These are phyloP conservation scores for Copidosoma floridanum DNA, from an alignment of 1,140 invertebrate species.

Conservation along the genomic window DNA sequence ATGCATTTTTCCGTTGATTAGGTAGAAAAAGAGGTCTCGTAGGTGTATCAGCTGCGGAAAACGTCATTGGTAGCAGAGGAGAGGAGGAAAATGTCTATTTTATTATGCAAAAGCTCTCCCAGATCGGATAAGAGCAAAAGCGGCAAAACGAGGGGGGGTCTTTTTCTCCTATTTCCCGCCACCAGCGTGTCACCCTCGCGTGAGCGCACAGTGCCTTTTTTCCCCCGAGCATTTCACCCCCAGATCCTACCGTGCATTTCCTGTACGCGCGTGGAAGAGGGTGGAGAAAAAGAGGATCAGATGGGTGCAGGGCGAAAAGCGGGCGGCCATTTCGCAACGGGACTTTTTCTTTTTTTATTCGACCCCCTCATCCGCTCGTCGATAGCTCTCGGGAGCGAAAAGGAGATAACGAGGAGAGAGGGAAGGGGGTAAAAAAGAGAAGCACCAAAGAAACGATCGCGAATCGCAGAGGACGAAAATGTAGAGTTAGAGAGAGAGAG, in stretches of 20 bases:
- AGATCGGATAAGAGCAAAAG: too few species aligned
- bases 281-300: slow-evolving; percentile 7
- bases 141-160: too few species aligned
- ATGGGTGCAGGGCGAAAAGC: slow-evolving; percentile 50
- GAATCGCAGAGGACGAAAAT: not conserved
- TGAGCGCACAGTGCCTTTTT: not conserved
- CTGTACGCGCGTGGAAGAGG: too few species aligned
- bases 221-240: not conserved
- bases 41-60: too few species aligned
- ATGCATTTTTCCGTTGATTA: too few species aligned
- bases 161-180: not conserved
- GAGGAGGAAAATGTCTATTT: slow-evolving; percentile 47
- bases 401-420: slow-evolving; percentile 1
- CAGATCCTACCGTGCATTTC: too few species aligned
- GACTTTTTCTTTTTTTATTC: slow-evolving; percentile 53
- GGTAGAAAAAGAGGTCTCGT: too few species aligned
- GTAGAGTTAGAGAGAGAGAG: not conserved
- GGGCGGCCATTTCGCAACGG: slow-evolving; percentile 58
- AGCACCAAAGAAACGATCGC: not conserved
- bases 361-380: slow-evolving; percentile 28
- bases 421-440: not conserved
- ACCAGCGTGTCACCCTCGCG: not conserved
- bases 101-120: slow-evolving; percentile 58
- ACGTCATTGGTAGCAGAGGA: too few species aligned
- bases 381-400: slow-evolving; percentile 23